Evolutionary conservation across 1,140 invertebrate genomes (phyloP), one percentile per base, ranked within the genome.

Genomic region (Bombus confusus): DNA sequence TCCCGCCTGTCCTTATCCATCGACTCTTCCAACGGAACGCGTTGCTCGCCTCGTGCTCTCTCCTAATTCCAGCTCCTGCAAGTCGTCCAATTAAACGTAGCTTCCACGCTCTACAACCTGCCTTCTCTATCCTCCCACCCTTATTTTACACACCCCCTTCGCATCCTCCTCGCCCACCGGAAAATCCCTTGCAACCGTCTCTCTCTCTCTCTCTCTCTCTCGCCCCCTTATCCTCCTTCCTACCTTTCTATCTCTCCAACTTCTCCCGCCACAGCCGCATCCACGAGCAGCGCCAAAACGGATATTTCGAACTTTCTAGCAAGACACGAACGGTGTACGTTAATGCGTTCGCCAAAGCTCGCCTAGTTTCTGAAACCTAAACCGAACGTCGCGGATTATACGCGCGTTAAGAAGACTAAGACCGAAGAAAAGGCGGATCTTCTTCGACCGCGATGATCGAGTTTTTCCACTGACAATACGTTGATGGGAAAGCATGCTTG

Each of bases 61-160:
- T 84, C 80, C 82, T 86, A 87, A 91, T 89, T 83, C 82, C 69
- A 66, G 66, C 85, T 84, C 88, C 87, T 91, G 89, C 87, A 91
- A 93, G 88, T 91, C 92, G 85, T 93, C 92, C 92, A 93, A 93
- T 92, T 93, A 92, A 93, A 93, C 88, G 89, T 82, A 90, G 77
- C 83, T 86, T 86, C 88, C 69, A 84, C 85, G 71, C 88, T 79
- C 75, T 75, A 76, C 76, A 79, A 81, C 77, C 69, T 79, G 57
- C 64, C 73, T 64, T 41, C 34, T 68, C 64, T 75, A 59, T 52
- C 72, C 64, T 31, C 73, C 52, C 57, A 1, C 5, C 43, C 25
- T 31, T n/a, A 8, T 31, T 22, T 34, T 31, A 10, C 15, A 43
- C 41, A 43, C 39, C 28, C 15, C 59, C 12, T 31, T 59, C 34